Conservation (phyloP, 92 coral and sea anemone species). For the Phymanthus crucifer region DNA sequence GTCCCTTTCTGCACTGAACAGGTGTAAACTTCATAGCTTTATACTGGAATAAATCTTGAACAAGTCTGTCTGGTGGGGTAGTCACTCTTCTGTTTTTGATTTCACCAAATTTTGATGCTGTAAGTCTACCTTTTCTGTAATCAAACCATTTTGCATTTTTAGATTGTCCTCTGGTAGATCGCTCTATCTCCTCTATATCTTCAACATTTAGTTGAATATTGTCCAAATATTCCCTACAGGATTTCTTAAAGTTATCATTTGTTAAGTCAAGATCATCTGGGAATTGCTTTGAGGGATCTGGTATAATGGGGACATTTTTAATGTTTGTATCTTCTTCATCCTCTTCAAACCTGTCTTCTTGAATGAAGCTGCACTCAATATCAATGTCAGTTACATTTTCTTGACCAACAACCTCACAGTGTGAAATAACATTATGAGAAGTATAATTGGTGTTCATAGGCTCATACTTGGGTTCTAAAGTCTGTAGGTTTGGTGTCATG, state of each 20-base stretch:
- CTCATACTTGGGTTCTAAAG: not conserved
- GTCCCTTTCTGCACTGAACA: not conserved
- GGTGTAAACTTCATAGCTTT: conserved; percentile 14
- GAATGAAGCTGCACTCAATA: not conserved
- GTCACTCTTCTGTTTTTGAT: conserved; percentile 48
- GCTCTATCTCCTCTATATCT: not conserved
- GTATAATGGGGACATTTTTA: not conserved
- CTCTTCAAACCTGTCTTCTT: not conserved
- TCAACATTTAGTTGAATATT: not conserved
- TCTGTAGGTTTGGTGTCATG: not conserved
- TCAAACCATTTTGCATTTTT: conserved; percentile 40
- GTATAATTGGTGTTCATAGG: not conserved
- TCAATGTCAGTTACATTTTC: not conserved
- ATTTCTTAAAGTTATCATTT: not conserved
- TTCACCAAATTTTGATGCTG: conserved; percentile 65
- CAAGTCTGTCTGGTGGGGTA: conserved; percentile 45
- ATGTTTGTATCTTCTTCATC: not conserved
- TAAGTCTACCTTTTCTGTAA: conserved; percentile 49
- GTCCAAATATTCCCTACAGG: not conserved
- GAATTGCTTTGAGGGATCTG: not conserved
- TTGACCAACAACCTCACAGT: conserved; percentile 3
- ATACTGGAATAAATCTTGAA: conserved; percentile 42
- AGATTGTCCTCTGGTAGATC: conserved; percentile 1
- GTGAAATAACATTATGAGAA: not conserved
- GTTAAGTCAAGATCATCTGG: not conserved